phyloP scores from a whole-genome alignment of 2,113 vertebrate species.

The Phaethornis superciliosus region DNA sequence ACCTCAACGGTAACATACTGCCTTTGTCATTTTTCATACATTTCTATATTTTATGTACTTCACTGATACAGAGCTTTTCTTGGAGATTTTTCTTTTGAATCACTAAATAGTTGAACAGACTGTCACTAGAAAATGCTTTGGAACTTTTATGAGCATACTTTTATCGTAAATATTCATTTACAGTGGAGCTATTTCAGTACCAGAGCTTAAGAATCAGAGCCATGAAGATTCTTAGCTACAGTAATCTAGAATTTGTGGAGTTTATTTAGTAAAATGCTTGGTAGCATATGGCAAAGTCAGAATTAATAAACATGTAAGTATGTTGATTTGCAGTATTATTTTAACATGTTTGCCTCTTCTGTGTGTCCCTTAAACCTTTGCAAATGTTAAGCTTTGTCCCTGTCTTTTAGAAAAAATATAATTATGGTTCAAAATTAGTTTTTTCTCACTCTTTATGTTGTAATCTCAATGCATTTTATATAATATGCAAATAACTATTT shows the following conservation, averaged over 20 bases:
- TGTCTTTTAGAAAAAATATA: background rate
- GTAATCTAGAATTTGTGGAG: conserved; percentile 18
- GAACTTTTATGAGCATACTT: conserved; percentile 47
- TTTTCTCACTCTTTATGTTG: background rate
- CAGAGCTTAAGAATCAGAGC: conserved; percentile 18
- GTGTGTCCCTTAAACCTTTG: conserved; percentile 3
- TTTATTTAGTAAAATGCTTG: conserved; percentile 23
- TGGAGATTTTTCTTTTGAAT: conserved; percentile 39
- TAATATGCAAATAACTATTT: background rate
- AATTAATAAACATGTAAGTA: conserved; percentile 50
- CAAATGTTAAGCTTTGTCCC: conserved; percentile 1
- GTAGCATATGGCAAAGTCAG: conserved; percentile 27
- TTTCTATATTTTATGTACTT: conserved; percentile 50
- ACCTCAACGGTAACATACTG: conserved; percentile 36
- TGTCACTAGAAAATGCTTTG: conserved; percentile 37
- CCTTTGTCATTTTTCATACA: conserved; percentile 54
- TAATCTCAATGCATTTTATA: background rate
- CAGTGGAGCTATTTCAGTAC: conserved; percentile 19
- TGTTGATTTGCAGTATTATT: conserved; percentile 43
- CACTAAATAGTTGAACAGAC: conserved; percentile 45
- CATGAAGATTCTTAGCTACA: background rate
- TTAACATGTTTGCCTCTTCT: conserved; percentile 40
- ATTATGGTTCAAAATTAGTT: background rate
- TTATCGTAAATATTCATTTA: conserved; percentile 58
- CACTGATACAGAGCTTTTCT: conserved; percentile 3